These are phyloP conservation scores for Coreoperca whiteheadi DNA, from an alignment of 2,113 vertebrate species.

Conservation along the genomic window DNA sequence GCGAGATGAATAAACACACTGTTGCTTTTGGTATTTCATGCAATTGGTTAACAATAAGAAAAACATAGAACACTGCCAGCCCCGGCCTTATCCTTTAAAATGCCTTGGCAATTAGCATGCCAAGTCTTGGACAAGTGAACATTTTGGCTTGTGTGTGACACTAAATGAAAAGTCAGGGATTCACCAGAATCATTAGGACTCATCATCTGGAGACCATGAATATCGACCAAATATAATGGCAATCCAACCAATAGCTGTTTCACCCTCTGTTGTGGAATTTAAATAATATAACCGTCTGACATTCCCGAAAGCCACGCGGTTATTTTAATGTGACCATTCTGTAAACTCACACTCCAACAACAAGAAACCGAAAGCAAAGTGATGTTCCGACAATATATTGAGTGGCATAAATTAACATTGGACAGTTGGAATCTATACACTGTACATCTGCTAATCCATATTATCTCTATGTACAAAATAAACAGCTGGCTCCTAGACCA, in stretches of 20 bases:
- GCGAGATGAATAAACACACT: not conserved
- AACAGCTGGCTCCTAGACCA: conserved; percentile 59
- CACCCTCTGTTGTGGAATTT: not conserved
- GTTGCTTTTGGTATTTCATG: not conserved
- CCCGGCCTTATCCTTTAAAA: not conserved
- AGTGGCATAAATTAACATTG: conserved; percentile 50
- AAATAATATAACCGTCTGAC: not conserved
- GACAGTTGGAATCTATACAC: conserved; percentile 44
- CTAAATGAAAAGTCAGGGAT: not conserved
- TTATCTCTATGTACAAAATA: conserved; percentile 77
- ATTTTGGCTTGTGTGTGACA: too few relatives aligned
- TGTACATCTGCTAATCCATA: conserved; percentile 47
- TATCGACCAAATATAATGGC: too few relatives aligned
- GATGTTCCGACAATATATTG: conserved; percentile 62
- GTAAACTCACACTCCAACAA: not conserved
- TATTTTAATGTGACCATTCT: not conserved
- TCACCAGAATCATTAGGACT: not conserved
- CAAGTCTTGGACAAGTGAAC: not conserved
- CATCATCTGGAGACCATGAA: not conserved
- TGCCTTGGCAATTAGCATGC: not conserved
- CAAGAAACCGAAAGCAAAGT: conserved; percentile 7
- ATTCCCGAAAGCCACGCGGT: not conserved
- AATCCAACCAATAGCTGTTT: not conserved
- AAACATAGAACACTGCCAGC: not conserved
- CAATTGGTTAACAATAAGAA: not conserved